Conservation (phyloP, 2,113 vertebrate species). For the Psilopogon haemacephalus region DNA sequence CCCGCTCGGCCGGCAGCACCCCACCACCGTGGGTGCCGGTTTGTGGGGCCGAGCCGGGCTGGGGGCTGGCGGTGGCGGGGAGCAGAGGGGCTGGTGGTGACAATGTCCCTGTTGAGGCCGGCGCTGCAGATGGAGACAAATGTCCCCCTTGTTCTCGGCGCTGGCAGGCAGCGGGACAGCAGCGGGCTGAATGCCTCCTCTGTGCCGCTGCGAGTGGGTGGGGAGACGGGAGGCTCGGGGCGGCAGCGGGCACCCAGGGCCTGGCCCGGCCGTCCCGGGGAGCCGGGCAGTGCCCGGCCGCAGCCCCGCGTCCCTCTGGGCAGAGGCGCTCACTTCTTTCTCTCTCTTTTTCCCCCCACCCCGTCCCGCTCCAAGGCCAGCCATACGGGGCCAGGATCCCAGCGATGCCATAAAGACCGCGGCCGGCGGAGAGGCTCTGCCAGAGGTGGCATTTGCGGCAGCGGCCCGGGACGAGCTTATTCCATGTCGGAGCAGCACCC, state of each 20-base stretch:
- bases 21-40: not conserved
- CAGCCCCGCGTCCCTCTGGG: not conserved
- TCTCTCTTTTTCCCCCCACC: not conserved
- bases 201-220: conserved; percentile 43
- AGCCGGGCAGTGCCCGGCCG: conserved; percentile 24
- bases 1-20: not conserved
- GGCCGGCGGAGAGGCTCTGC: not conserved
- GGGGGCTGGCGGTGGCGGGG: not conserved
- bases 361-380: not conserved
- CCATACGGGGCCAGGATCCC: not conserved
- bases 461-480: not conserved
- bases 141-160: not conserved
- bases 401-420: not conserved
- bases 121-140: conserved; percentile 45
- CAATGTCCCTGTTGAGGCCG: conserved; percentile 56
- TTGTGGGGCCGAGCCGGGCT: not conserved
- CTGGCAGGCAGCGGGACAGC: not conserved
- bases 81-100: not conserved
- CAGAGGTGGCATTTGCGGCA: not conserved
- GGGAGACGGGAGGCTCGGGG: conserved; percentile 16
- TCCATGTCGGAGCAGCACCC: conserved; percentile 61
- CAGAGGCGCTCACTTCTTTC: not conserved
- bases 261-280: not conserved
- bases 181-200: conserved; percentile 53
- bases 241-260: not conserved